Percentiles rank a stretch among this genome's conserved stretches.
Evolutionary conservation across 64 coral and sea anemone species (phyloP).

Genomic region (Actinia tenebrosa): DNA sequence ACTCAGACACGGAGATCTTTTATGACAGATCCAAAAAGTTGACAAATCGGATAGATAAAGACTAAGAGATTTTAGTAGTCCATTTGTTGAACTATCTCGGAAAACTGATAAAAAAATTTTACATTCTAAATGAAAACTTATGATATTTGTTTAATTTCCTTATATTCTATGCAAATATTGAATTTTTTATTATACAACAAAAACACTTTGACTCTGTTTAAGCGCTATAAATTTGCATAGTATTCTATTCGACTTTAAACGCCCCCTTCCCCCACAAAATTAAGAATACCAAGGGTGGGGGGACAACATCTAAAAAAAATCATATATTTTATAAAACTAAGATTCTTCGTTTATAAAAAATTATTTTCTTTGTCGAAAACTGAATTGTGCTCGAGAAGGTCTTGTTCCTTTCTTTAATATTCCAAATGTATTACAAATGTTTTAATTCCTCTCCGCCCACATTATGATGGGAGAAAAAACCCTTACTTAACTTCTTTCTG

Average conservation of each 20-base stretch:
- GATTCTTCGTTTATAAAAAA: no score
- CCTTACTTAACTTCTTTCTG: no score
- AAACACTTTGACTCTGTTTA: neutral
- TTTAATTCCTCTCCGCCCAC: no score
- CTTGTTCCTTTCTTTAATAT: no score
- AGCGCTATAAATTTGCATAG: neutral
- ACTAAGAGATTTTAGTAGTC: neutral
- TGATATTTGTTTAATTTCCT: neutral
- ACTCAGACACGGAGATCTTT: neutral
- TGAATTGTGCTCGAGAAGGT: no score
- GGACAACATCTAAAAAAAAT: no score
- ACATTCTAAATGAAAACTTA: neutral
- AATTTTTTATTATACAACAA: slow-evolving; percentile 1
- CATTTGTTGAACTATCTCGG: neutral
- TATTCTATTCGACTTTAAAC: neutral
- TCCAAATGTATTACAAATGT: no score
- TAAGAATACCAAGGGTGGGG: no score
- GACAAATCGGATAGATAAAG: neutral
- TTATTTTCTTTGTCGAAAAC: no score
- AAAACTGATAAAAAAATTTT: neutral
- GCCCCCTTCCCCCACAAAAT: no score
- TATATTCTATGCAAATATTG: slow-evolving; percentile 1
- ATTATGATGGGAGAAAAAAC: no score
- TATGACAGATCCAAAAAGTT: neutral
- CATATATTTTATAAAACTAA: no score